Conservation (phyloP, 2,888 invertebrate species). For the Nesidiocoris tenuis region DNA sequence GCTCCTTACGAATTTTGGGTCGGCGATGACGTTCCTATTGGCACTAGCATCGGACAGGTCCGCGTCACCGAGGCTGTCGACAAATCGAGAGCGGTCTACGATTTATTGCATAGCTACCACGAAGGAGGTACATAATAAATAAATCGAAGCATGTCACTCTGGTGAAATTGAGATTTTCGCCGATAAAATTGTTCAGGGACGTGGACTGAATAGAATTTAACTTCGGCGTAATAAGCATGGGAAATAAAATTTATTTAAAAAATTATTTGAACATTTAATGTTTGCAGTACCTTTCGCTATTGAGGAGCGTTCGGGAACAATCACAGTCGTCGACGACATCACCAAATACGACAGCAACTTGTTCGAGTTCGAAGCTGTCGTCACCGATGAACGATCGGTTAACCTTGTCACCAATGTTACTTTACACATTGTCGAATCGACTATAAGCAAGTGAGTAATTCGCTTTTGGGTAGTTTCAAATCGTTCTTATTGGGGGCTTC, state of each 20-base stretch:
- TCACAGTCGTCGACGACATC: constrained; percentile 77
- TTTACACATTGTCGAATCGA: constrained; percentile 76
- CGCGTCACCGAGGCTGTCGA: constrained; percentile 71
- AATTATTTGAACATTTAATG: no score
- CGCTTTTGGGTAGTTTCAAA: neutral
- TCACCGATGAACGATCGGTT: constrained; percentile 65
- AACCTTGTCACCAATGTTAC: constrained; percentile 79
- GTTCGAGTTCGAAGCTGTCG: constrained; percentile 82
- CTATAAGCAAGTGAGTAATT: constrained; percentile 54
- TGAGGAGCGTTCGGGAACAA: constrained; percentile 82
- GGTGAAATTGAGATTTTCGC: no score
- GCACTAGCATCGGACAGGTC: constrained; percentile 83
- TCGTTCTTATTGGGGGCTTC: neutral
- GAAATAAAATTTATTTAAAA: no score
- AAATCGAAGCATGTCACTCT: no score
- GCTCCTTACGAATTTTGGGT: constrained; percentile 90
- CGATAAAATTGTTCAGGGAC: no score
- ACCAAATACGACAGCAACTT: constrained; percentile 66
- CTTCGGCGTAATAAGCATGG: no score
- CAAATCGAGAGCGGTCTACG: constrained; percentile 68
- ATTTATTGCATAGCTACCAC: constrained; percentile 78
- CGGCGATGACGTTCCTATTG: constrained; percentile 78
- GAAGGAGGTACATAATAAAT: constrained; percentile 66
- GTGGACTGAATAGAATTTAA: no score
- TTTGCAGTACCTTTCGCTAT: constrained; percentile 94